These are phyloP conservation scores for Halocynthia roretzi DNA, from an alignment of 23 tunicate species.

Conservation along the genomic window DNA sequence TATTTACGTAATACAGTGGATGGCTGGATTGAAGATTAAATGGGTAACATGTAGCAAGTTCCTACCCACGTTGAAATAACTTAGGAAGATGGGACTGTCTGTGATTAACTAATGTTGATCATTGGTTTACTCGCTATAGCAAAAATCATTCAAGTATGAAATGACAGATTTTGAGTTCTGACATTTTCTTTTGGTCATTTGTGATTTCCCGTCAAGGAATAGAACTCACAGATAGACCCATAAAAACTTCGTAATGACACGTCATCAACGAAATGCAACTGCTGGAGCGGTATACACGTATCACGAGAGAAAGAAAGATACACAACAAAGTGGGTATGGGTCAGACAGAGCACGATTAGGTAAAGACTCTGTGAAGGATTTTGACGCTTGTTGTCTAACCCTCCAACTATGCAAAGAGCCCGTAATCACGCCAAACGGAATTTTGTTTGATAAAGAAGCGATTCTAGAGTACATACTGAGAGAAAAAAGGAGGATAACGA, in stretches of 20 bases:
- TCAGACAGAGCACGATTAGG: conserved; percentile 72
- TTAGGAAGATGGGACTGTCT: no score
- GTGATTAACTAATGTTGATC: no score
- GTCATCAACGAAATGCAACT: conserved; percentile 92
- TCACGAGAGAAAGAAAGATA: conserved; percentile 86
- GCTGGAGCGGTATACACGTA: conserved; percentile 94
- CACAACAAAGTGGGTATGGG: conserved; percentile 88
- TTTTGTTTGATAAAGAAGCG: conserved; percentile 79
- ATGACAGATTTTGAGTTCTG: no score
- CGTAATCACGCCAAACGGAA: conserved; percentile 78
- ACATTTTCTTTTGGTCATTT: no score
- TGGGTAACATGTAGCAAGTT: no score
- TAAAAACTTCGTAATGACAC: conserved; percentile 41
- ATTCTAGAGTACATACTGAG: conserved; percentile 86
- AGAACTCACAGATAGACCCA: no score
- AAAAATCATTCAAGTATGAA: no score
- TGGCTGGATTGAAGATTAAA: no score
- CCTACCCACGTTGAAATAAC: no score
- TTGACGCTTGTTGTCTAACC: conserved; percentile 89
- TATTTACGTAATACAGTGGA: no score
- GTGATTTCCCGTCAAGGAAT: no score
- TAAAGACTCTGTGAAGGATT: conserved; percentile 94
- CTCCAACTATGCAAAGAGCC: conserved; percentile 91
- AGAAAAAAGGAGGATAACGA: conserved; percentile 72
- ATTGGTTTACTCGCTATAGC: no score